Evolutionary conservation across 2,797 vertebrate genomes (phyloP).

Genomic region (Chelmon rostratus): DNA sequence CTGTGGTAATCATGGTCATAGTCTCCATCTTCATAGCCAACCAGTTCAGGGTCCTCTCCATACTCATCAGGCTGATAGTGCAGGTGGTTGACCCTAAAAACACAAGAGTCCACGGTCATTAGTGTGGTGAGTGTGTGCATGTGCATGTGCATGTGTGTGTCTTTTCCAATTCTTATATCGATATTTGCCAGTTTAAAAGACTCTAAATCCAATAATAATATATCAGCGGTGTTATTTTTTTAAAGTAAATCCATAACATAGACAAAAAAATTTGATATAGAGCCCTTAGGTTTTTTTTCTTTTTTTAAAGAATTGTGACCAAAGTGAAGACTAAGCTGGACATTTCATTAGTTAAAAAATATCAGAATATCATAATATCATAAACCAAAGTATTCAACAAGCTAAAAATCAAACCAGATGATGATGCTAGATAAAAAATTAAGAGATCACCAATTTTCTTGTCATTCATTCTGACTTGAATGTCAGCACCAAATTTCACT

Average conservation of each 20-base stretch:
- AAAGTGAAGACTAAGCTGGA: too few relatives aligned
- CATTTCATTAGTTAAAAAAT: not conserved
- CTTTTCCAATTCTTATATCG: not conserved
- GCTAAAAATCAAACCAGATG: not conserved
- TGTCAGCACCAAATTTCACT: not conserved
- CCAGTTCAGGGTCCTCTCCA: constrained; percentile 81
- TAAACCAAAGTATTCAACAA: not conserved
- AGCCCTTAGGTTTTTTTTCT: too few relatives aligned
- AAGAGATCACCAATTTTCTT: not conserved
- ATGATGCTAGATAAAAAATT: not conserved
- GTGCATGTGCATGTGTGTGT: too few relatives aligned
- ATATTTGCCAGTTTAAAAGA: not conserved
- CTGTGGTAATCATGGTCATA: constrained; percentile 88
- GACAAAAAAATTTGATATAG: not conserved
- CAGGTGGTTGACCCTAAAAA: constrained; percentile 84
- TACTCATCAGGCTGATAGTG: constrained; percentile 84
- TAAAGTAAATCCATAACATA: too few relatives aligned
- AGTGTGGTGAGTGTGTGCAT: not conserved
- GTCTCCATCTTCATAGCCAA: constrained; percentile 87
- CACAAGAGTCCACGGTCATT: constrained; percentile 19
- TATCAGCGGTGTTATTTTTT: not conserved
- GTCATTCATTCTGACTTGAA: not conserved
- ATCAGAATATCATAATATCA: too few relatives aligned
- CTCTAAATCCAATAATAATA: not conserved
- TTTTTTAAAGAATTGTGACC: too few relatives aligned